Evolutionary conservation across 2,888 invertebrate genomes (phyloP), one percentile per base, ranked within the genome.

Genomic region (Drosophila borborema): DNA sequence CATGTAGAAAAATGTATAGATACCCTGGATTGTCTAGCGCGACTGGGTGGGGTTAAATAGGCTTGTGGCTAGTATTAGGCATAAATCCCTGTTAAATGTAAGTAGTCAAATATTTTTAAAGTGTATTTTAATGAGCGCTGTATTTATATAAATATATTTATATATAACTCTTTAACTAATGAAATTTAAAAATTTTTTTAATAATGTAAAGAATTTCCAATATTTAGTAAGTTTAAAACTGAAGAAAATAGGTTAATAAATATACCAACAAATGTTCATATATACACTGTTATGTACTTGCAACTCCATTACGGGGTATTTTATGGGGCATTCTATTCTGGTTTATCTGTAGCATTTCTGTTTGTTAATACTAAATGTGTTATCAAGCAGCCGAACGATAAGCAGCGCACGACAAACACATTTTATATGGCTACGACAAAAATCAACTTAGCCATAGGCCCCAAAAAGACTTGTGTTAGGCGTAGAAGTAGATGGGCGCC

Each of bases 331-430:
- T 48, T 48, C 5, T 14, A 20, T 54, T 48, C 5, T 14, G 46
- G 5, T 48, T 31, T 53, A 41, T 34, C 43, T 41, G n/a, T 38
- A 54, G 16, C 2, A 53, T 59, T 56, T 45, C 63, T 48, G 63
- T 76, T 76, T 68, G 60, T 48, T 68, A 64, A 74, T 74, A 62
- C 28, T 40, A 62, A 66, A 56, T n/a, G 40, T 63, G 64, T 80
- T 77, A 77, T 77, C 77, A 72, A 76, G 36, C 34, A 2, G 34
- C 18, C 34, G 45, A 59, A 61, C 45, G 72, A 80, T 77, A 80
- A 75, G 70, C 67, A 60, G 74, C 51, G 55, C 63, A 58, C 64
- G 55, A 56, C 61, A 70, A 59, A 64, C 65, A 60, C 46, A 69
- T 53, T 70, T 70, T 70, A 70, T 70, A 70, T 60, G 46, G 48